A percentile compares a stretch with the other conserved stretches of the same genome.
Conservation (phyloP, 2,113 vertebrate genomes). For the Heteronetta atricapilla region DNA sequence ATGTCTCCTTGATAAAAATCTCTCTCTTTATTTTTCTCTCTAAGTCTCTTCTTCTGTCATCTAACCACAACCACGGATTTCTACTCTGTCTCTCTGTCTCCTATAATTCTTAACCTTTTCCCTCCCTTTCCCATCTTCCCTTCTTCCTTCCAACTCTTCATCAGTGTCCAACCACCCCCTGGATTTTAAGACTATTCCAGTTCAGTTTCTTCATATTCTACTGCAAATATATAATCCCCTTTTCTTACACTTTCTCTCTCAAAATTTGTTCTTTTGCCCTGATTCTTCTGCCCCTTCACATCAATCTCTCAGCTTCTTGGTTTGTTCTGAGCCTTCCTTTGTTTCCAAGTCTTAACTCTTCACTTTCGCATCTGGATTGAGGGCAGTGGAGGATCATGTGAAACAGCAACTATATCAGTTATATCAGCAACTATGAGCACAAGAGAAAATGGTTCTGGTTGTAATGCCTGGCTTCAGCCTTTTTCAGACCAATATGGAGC, state of each 20-base stretch:
- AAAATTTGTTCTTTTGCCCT: constrained; percentile 31
- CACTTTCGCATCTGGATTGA: not conserved
- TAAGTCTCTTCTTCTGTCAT: not conserved
- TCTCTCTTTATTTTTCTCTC: not conserved
- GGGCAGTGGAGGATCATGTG: not conserved
- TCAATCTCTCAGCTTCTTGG: not conserved
- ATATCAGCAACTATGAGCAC: not conserved
- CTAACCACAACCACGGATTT: not conserved
- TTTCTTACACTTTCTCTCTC: not conserved
- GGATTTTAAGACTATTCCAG: not conserved
- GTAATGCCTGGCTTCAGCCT: not conserved
- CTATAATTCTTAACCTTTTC: not conserved
- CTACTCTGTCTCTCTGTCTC: not conserved
- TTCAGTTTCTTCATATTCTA: not conserved
- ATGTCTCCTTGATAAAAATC: not conserved
- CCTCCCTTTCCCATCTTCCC: not conserved
- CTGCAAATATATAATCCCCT: not conserved
- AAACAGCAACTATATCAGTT: not conserved
- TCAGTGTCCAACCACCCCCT: not conserved
- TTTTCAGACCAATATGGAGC: not conserved
- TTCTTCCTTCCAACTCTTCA: not conserved
- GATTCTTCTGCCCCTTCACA: not conserved
- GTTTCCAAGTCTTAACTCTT: not conserved
- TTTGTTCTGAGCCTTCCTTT: not conserved
- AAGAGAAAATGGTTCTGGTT: not conserved